Evolutionary conservation across 2,797 vertebrate species (phyloP), one percentile per base, ranked within the genome.

Genomic region (Clarias platycephalus): DNA sequence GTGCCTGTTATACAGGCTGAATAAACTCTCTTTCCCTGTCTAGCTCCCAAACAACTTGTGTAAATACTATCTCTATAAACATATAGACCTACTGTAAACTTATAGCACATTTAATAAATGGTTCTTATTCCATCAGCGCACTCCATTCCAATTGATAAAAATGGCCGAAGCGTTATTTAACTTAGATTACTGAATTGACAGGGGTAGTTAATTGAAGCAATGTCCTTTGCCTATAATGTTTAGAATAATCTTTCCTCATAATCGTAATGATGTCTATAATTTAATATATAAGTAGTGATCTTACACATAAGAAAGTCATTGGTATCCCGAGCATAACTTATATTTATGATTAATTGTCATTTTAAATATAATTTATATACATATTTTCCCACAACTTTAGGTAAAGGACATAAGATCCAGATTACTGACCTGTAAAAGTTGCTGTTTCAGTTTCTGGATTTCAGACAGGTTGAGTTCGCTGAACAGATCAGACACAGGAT

Each of bases 391-490:
- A n/a, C 70, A 31, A 10, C 18, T 58, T 58, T 12, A 7, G 31
- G 5, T 16, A 37, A 77, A 18, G 18, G 20, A 55, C 16, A 24
- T 49, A 80, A 24, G 28, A 71, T 82, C 31, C 28, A 79, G 57
- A 34, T 71, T 67, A 20, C 94, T 91, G 92, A 99, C 98, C 97
- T 99, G 98, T 90, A 98, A 93, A 37, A 99, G 96, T 83, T 99
- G 98, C 92, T 99, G 98, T 88, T 98, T 99, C 84, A 99, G 90
- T 89, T 99, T 99, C 94, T 99, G 98, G 91, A 99, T 98, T 94
- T 99, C 98, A 0, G 98, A 99, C 92, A 99, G 96, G 93, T 97
- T 99, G 90, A 99, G 96, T 91, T 99, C 98, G 74, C 98, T 99
- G 94, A 99, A 98, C 88, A 99, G 96, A 90, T 99, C 98, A 0